These are phyloP conservation scores for Stenoptilia bipunctidactyla DNA, from an alignment of 2,888 invertebrate genomes.

Conservation along the genomic window DNA sequence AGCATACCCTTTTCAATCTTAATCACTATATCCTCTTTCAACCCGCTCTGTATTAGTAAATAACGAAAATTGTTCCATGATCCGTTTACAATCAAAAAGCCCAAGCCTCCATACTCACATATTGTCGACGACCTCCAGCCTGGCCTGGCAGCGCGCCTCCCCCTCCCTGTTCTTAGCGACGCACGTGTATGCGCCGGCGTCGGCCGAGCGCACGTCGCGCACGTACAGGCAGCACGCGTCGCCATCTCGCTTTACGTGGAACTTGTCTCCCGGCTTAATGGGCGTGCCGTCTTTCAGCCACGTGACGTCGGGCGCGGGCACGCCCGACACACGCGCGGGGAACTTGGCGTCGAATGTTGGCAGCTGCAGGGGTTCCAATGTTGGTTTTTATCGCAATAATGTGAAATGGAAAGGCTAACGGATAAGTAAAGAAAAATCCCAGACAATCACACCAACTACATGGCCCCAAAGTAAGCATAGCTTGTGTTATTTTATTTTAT, in stretches of 20 bases:
- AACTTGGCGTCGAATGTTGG: constrained; percentile 87
- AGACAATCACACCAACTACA: too few relatives aligned
- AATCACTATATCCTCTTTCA: too few relatives aligned
- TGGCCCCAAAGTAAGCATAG: too few relatives aligned
- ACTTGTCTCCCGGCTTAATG: constrained; percentile 78
- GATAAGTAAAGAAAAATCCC: too few relatives aligned
- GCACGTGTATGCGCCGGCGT: constrained; percentile 83
- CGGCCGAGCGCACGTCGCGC: constrained; percentile 74
- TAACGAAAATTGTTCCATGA: too few relatives aligned
- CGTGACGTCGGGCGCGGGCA: constrained; percentile 85
- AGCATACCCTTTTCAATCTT: too few relatives aligned
- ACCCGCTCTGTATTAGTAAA: too few relatives aligned
- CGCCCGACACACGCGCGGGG: constrained; percentile 82
- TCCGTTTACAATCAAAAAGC: too few relatives aligned
- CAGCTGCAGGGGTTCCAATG: constrained; percentile 49
- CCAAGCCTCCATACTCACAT: constrained; percentile 71
- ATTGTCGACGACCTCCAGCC: constrained; percentile 83
- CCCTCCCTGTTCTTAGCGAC: constrained; percentile 86
- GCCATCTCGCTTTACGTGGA: constrained; percentile 80
- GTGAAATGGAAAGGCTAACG: too few relatives aligned
- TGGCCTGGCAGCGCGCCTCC: constrained; percentile 80
- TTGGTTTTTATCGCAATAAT: too few relatives aligned
- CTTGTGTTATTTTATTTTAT: too few relatives aligned
- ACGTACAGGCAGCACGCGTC: constrained; percentile 84
- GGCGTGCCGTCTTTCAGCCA: constrained; percentile 90